Conservation (phyloP, 2,113 vertebrate genomes). For the Notarius lentiginosus region DNA sequence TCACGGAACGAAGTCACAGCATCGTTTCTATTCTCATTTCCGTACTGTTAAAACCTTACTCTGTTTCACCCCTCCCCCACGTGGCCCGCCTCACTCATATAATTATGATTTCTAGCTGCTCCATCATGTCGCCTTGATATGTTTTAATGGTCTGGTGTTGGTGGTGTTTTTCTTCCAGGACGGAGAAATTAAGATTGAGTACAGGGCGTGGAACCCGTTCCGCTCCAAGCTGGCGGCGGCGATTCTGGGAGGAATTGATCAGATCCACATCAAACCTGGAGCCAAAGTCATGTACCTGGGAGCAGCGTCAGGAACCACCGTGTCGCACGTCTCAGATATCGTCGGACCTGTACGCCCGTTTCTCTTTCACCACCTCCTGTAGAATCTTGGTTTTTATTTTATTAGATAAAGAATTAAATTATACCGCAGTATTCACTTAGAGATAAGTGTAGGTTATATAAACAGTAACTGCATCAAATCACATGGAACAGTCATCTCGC, state of each 20-base stretch:
- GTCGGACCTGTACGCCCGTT: slow-evolving; percentile 81
- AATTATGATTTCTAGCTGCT: neutral
- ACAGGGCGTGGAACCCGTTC: slow-evolving; percentile 93
- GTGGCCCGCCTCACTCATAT: no score
- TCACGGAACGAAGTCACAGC: no score
- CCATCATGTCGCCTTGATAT: neutral
- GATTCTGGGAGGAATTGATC: slow-evolving; percentile 88
- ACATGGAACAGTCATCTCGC: neutral
- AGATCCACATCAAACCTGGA: slow-evolving; percentile 90
- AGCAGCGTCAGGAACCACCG: slow-evolving; percentile 89
- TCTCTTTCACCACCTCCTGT: no score
- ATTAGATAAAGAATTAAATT: neutral
- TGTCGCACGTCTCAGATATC: slow-evolving; percentile 92
- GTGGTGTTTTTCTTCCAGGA: slow-evolving; percentile 69
- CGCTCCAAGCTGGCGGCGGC: slow-evolving; percentile 90
- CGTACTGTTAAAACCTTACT: no score
- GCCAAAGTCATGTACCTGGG: slow-evolving; percentile 88
- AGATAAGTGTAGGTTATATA: neutral
- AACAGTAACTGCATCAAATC: no score
- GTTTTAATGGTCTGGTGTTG: neutral
- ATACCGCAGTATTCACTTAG: no score
- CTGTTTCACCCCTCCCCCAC: no score
- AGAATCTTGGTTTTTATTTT: neutral
- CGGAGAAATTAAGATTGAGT: slow-evolving; percentile 86
- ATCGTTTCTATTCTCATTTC: neutral